Conservation (phyloP, 2,797 vertebrate species). For the Eleutherodactylus coqui region DNA sequence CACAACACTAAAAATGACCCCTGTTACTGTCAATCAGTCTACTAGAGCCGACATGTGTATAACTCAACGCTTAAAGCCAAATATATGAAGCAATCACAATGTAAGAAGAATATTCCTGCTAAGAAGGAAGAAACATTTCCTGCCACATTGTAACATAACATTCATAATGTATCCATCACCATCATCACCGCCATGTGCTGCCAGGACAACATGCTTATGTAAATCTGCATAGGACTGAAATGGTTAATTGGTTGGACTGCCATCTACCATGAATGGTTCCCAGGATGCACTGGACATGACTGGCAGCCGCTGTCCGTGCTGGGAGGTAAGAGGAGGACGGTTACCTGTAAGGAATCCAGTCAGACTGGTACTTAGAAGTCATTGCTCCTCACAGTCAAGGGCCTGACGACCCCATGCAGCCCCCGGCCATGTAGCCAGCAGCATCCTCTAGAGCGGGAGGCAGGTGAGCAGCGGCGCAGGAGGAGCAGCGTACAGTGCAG, state of each 20-base stretch:
- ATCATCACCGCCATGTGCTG: background rate
- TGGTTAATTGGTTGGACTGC: no score
- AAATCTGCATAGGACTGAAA: background rate
- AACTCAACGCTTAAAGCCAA: no score
- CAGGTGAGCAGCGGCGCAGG: conserved; percentile 23
- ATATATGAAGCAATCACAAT: no score
- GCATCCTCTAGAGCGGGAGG: conserved; percentile 68
- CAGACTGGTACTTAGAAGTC: conserved; percentile 96
- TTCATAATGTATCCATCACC: no score
- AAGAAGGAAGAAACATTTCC: no score
- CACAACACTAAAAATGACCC: background rate
- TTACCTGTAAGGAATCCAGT: conserved; percentile 99
- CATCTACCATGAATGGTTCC: no score
- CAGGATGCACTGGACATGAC: background rate
- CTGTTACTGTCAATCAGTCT: no score
- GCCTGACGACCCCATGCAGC: conserved; percentile 74
- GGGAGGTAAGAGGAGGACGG: background rate
- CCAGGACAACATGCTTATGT: background rate
- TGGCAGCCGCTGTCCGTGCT: background rate
- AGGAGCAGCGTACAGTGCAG: conserved; percentile 2
- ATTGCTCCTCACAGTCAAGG: conserved; percentile 78
- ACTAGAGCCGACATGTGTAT: no score
- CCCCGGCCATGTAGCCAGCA: conserved; percentile 75
- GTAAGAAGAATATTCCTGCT: no score
- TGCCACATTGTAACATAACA: no score